Evolutionary conservation across 2,113 vertebrate genomes (phyloP), one percentile per base, ranked within the genome.

Genomic region (Chaetorhynchus papuensis): DNA sequence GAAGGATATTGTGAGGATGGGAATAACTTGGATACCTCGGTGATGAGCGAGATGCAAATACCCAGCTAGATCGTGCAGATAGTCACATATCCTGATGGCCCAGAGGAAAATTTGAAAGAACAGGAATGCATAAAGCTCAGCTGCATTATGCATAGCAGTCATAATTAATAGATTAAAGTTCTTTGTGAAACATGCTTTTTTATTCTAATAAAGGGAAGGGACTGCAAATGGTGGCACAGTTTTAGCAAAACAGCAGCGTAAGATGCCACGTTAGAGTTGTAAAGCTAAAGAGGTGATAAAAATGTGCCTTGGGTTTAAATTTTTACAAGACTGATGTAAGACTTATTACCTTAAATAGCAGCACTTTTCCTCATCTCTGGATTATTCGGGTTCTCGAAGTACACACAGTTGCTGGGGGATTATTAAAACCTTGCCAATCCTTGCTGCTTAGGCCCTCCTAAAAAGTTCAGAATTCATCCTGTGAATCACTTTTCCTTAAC

Each of bases 141-240:
- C 82, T 95, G 88, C 86, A 75, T 93, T 86, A 92, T 89, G 85
- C 85, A 78, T 28, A 41, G 90, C 90, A 83, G 52, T 72, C 87
- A 74, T 90, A 90, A 90, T 81, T 97, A 92, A 93, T 93, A 90
- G 90, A 95, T 95, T 77, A 60, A 78, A 90, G 64, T 75, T 90
- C 75, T 92, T 80, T 89, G 87, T 78, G 79, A 90, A 83, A 81
- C 72, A 13, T 35, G 79, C 39, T 41, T 88, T 94, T 95, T 92
- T 78, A 49, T 93, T 81, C 44, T 94, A 50, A 66, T 74, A 82
- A 45, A 76, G 70, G 37, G 59, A 71, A 49, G 42, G 54, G 37
- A 33, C 71, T 72, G 26, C 45, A 72, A 88, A 18, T 39, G 45
- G 64, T 90, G 90, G 45, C 79, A 52, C 7, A 13, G 50, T 27